phyloP scores from a whole-genome alignment of 2,113 vertebrate genomes.

The Nesogale talazaci region DNA sequence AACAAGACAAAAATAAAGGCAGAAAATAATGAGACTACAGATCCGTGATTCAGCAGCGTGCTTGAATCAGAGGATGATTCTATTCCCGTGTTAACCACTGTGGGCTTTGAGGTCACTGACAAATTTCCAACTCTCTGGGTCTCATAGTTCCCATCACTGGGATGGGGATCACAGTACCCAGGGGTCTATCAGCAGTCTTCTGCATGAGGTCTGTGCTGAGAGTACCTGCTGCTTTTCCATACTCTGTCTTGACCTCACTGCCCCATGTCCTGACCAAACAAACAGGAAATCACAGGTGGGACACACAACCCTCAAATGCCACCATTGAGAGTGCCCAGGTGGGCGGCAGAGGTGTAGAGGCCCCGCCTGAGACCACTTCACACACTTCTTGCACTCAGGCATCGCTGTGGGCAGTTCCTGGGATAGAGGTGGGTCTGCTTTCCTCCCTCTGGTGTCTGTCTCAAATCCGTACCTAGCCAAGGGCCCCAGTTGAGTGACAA shows the following conservation, averaged over 20 bases:
- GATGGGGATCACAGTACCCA: fast-evolving
- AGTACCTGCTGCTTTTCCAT: not conserved
- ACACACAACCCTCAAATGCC: not conserved
- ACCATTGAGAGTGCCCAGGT: not conserved
- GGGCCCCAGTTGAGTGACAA: not conserved
- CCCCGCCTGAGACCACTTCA: not conserved
- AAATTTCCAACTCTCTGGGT: not conserved
- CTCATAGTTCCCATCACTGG: not conserved
- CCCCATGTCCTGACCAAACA: not conserved
- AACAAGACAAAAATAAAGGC: not conserved
- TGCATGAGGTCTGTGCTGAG: not conserved
- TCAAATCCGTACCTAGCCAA: not conserved
- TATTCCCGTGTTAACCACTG: not conserved
- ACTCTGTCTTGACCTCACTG: not conserved
- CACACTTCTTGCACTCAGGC: fast-evolving
- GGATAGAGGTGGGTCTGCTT: not conserved
- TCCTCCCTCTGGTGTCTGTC: not conserved
- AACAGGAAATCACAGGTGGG: not conserved
- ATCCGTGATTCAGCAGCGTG: not conserved
- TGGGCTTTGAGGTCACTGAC: not conserved
- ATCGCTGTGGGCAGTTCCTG: not conserved
- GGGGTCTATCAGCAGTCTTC: not conserved
- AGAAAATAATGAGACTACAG: not conserved
- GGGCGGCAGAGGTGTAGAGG: not conserved
- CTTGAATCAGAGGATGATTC: not conserved